Evolutionary conservation across 2,113 vertebrate species (phyloP), one percentile per base, ranked within the genome.

Genomic region (Carettochelys insculpta): DNA sequence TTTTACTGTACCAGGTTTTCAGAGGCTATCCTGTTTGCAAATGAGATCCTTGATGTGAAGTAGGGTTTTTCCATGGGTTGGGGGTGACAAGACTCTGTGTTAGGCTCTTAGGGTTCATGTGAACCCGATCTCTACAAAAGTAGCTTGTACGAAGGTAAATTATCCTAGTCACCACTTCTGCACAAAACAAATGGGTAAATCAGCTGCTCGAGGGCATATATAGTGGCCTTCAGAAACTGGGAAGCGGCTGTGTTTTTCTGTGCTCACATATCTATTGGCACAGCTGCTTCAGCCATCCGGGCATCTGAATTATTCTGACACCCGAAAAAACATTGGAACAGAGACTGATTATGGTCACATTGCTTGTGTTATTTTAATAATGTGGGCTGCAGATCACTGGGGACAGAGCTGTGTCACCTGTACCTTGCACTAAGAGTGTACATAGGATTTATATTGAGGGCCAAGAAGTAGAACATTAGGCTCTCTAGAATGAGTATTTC

Each of bases 241-340:
- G 93, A 80, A 92, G 58, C 94, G 96, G 94, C 93, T 95, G 94
- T 94, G 83, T 94, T 94, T 95, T 93, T 50, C 91, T 95, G 87
- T 80, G 77, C 68, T 95, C 87, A 91, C 1, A 3, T 95, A 91
- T 86, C 92, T 92, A 88, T 90, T 95, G 92, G 83, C 65, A 82
- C 93, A 95, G 92, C 94, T 96, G 93, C 95, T 96, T 96, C 88
- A 90, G 91, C 94, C 96, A 95, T 95, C 87, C 54, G 3, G 86
- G 89, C 92, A 95, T 91, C 95, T 97, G 94, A 96, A 93, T 97
- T 96, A 95, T 91, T 81, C 92, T 91, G 92, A 95, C 94, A 95
- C 91, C 65, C 96, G 82, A 61, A 93, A 96, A 94, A 91, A 0
- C 77, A 50, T 61, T 65, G 92, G 83, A 95, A 94, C 82, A 81